Percentiles rank a stretch among this genome's conserved stretches.
phyloP scores from a whole-genome alignment of 1,140 invertebrate species.

The Sitobion miscanthi region DNA sequence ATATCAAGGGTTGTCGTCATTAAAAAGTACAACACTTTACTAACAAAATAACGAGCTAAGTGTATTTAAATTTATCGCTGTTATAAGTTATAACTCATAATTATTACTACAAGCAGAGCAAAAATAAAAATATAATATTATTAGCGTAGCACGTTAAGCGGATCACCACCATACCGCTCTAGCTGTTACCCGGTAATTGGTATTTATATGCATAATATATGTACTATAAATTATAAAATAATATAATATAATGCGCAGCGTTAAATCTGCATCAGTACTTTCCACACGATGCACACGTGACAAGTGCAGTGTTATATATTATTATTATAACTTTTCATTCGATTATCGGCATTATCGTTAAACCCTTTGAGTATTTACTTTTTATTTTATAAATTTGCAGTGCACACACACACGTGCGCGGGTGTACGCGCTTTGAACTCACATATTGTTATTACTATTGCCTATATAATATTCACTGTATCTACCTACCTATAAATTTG shows the following conservation, averaged over 20 bases:
- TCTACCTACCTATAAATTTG: not conserved
- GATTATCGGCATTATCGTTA: not conserved
- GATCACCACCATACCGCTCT: not conserved
- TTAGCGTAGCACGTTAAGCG: not conserved
- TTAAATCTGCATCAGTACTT: not conserved
- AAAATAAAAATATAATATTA: not conserved
- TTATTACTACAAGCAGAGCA: not conserved
- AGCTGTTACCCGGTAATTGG: not conserved
- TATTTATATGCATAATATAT: not conserved
- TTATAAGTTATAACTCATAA: not conserved
- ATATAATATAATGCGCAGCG: too few species aligned
- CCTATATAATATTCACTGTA: too few species aligned
- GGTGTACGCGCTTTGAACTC: not conserved
- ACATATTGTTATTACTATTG: not conserved
- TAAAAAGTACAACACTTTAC: not conserved
- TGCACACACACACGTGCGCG: not conserved
- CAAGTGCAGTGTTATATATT: not conserved
- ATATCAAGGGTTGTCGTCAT: not conserved
- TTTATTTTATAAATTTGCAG: not conserved
- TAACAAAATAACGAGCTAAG: not conserved
- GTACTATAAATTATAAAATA: not conserved
- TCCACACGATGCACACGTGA: not conserved
- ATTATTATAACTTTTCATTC: not conserved
- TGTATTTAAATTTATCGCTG: not conserved
- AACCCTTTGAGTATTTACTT: not conserved